phyloP scores from a whole-genome alignment of 2,113 vertebrate species.

The Notarius quadriscutis region DNA sequence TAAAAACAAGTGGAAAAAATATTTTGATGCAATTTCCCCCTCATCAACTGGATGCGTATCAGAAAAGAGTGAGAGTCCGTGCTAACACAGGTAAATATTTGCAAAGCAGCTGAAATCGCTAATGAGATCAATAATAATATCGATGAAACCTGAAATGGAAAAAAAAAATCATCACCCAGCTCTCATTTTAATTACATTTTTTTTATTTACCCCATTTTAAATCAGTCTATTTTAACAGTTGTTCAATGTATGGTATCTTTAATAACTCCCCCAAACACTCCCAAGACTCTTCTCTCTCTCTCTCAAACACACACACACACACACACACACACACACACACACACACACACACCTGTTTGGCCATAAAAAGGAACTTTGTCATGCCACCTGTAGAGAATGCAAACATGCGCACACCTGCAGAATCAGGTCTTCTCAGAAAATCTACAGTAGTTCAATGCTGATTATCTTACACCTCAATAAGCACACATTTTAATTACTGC shows the following conservation, averaged over 20 bases:
- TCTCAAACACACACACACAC: no score
- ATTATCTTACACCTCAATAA: not conserved
- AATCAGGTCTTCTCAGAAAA: not conserved
- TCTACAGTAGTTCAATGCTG: not conserved
- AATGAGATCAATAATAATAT: not conserved
- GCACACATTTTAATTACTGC: not conserved
- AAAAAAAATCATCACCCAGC: not conserved
- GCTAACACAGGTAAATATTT: not conserved
- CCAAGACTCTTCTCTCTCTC: not conserved
- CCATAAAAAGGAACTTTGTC: not conserved
- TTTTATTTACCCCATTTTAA: not conserved
- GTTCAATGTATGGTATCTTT: not conserved
- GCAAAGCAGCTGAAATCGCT: not conserved
- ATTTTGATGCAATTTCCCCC: not conserved
- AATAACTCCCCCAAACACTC: not conserved
- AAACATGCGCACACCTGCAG: constrained; percentile 1
- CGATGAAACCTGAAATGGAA: not conserved
- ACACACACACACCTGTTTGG: not conserved
- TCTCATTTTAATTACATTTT: not conserved
- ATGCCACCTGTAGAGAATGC: not conserved
- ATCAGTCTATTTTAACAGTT: not conserved
- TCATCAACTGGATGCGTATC: not conserved
- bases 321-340: not conserved
- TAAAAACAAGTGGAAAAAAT: not conserved
- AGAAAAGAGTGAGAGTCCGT: not conserved